Conservation (phyloP, 2,888 invertebrate genomes). For the Ecliptopera silaceata region DNA sequence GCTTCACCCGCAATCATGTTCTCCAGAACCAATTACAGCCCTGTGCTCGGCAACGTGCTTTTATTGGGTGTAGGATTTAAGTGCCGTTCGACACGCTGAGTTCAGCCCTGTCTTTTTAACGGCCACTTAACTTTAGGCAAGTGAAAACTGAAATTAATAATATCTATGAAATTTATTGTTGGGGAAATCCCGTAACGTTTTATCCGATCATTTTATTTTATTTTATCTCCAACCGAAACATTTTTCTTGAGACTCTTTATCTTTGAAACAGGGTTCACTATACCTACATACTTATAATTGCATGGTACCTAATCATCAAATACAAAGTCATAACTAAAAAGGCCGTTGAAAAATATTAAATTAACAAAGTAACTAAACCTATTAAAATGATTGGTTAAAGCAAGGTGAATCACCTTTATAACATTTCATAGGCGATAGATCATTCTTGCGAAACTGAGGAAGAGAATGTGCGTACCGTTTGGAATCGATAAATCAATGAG, state of each 20-base stretch:
- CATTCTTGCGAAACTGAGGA: slow-evolving; percentile 62
- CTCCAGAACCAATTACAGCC: slow-evolving; percentile 76
- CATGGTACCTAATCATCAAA: no score
- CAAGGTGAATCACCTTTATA: slow-evolving; percentile 50
- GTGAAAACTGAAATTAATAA: slow-evolving; percentile 26
- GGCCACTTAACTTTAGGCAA: slow-evolving; percentile 56
- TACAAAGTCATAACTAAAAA: no score
- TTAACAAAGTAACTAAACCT: slow-evolving; percentile 17
- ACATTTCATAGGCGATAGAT: slow-evolving; percentile 53
- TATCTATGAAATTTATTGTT: neutral
- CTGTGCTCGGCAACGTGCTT: slow-evolving; percentile 67
- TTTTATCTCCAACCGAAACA: no score
- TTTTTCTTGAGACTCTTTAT: no score
- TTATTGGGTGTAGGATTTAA: slow-evolving; percentile 82
- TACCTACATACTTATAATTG: no score
- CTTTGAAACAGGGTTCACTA: no score
- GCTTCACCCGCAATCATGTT: slow-evolving; percentile 58
- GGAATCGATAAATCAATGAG: slow-evolving; percentile 64
- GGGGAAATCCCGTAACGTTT: neutral
- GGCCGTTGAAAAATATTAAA: neutral
- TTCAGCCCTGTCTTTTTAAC: slow-evolving; percentile 71
- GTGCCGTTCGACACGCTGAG: slow-evolving; percentile 76
- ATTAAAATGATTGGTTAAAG: slow-evolving; percentile 28
- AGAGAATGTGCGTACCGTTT: slow-evolving; percentile 54
- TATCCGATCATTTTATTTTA: no score